Conservation (phyloP, 2,888 invertebrate genomes). For the Thymelicus acteon region DNA sequence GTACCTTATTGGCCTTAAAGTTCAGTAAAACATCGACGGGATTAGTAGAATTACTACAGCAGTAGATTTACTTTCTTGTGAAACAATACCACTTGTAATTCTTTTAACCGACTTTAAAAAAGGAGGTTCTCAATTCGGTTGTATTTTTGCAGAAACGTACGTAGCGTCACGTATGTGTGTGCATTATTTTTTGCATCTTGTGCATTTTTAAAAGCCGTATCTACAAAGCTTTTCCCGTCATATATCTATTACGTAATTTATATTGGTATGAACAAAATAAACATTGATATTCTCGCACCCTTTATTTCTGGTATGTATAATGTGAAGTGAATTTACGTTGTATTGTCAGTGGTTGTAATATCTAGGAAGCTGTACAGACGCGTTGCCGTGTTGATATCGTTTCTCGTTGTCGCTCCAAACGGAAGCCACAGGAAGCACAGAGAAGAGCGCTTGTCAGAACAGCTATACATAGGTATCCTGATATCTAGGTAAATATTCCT, state of each 20-base stretch:
- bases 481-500: no score
- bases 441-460: not conserved
- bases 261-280: no score
- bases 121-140: not conserved
- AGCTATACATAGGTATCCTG: no score
- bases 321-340: not conserved
- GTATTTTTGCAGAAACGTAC: no score
- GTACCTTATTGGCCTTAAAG: slow-evolving; percentile 3
- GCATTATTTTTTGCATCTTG: no score
- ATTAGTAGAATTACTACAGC: not conserved
- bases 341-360: slow-evolving; percentile 1
- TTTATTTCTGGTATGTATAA: not conserved
- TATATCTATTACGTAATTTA: no score
- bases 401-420: not conserved
- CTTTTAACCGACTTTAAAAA: no score
- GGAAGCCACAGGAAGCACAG: slow-evolving; percentile 7
- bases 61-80: not conserved
- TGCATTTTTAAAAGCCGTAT: no score
- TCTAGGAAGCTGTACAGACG: slow-evolving; percentile 9
- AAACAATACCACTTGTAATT: no score
- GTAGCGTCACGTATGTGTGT: no score
- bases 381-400: not conserved
- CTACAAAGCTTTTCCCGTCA: no score
- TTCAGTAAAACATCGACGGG: not conserved
- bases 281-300: no score